These are phyloP conservation scores for Lindbergichthys nudifrons DNA, from an alignment of 2,797 vertebrate species.

Conservation along the genomic window DNA sequence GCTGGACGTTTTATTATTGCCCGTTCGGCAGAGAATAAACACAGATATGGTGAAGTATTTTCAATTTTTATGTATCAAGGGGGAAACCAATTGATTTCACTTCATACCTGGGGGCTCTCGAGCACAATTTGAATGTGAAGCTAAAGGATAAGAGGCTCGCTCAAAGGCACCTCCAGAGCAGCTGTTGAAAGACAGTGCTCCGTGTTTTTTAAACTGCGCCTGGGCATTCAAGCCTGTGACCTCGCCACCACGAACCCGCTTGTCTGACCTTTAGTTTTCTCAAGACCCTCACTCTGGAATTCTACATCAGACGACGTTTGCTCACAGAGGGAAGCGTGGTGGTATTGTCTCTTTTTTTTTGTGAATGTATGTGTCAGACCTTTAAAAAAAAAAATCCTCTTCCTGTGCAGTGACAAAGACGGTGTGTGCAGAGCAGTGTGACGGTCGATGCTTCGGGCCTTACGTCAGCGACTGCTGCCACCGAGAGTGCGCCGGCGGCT, in stretches of 20 bases:
- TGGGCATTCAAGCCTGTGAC: constrained; percentile 11
- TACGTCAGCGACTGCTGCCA: constrained; percentile 99
- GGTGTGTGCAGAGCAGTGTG: constrained; percentile 97
- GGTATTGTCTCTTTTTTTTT: constrained; percentile 53
- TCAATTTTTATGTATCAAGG: constrained; percentile 26
- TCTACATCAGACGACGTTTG: neutral
- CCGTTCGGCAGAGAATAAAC: constrained; percentile 36
- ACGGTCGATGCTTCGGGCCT: constrained; percentile 95
- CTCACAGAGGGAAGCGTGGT: constrained; percentile 35
- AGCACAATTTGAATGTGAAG: neutral
- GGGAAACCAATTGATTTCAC: constrained; percentile 21
- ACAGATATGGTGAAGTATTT: constrained; percentile 21
- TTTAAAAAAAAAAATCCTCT: constrained; percentile 47
- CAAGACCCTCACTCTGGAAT: constrained; percentile 26
- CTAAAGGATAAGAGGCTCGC: constrained; percentile 10
- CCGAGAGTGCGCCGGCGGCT: constrained; percentile 95
- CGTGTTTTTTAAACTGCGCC: constrained; percentile 18
- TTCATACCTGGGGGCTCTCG: constrained; percentile 7
- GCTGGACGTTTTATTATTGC: constrained; percentile 39
- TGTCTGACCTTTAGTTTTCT: constrained; percentile 47
- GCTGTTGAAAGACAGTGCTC: constrained; percentile 7
- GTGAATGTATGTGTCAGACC: constrained; percentile 45
- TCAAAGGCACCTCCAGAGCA: constrained; percentile 36
- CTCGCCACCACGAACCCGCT: constrained; percentile 9
- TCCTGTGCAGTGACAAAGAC: constrained; percentile 92